Evolutionary conservation across 2,888 invertebrate species (phyloP).

Genomic region (Rhingia rostrata): DNA sequence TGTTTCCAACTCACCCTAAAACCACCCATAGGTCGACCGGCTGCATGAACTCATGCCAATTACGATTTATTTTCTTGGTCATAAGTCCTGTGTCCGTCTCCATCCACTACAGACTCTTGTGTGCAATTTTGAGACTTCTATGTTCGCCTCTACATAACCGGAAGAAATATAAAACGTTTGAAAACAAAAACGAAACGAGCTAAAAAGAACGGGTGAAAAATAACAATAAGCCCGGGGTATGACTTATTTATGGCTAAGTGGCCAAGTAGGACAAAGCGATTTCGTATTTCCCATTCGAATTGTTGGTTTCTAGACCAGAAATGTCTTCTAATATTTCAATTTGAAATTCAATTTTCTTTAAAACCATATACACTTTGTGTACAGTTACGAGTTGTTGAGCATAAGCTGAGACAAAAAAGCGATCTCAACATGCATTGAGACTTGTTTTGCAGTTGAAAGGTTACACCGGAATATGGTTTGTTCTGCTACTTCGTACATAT

Average conservation of each 20-base stretch:
- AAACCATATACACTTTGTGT: background rate
- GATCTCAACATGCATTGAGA: background rate
- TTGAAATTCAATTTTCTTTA: conserved; percentile 5
- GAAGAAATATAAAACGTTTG: conserved; percentile 49
- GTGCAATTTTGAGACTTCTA: conserved; percentile 8
- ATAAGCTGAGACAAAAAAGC: background rate
- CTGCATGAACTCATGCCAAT: conserved; percentile 67
- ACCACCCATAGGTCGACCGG: conserved; percentile 22
- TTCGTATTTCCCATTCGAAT: conserved; percentile 48
- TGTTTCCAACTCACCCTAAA: background rate
- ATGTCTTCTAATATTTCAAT: conserved; percentile 47
- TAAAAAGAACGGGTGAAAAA: conserved; percentile 10
- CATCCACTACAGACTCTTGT: background rate
- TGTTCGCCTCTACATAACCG: conserved; percentile 14
- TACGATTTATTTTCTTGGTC: conserved; percentile 66
- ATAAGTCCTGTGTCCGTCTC: conserved; percentile 49
- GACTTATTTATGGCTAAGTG: conserved; percentile 69
- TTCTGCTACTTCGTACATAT: conserved; percentile 12
- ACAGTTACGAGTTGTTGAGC: background rate
- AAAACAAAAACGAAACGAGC: conserved; percentile 13
- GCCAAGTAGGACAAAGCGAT: conserved; percentile 69
- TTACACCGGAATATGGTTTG: conserved; percentile 42
- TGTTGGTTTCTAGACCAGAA: conserved; percentile 19
- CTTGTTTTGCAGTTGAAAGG: conserved; percentile 18
- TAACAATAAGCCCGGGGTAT: conserved; percentile 47